A percentile compares a stretch with the other conserved stretches of the same genome.
Conservation (phyloP, 37 sponge, comb jelly and placozoan genomes). For the Haliclona indistincta region DNA sequence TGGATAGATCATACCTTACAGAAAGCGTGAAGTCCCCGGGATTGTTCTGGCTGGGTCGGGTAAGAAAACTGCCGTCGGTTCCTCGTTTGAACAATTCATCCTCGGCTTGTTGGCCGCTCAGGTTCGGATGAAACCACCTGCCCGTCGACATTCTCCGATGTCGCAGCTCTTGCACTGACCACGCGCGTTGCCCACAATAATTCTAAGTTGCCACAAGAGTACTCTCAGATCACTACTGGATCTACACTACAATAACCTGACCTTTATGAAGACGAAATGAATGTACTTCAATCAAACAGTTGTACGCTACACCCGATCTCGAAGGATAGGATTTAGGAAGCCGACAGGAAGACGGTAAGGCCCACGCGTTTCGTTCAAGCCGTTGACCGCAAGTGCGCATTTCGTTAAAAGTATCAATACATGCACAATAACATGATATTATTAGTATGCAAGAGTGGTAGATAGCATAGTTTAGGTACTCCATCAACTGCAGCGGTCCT, state of each 20-base stretch:
- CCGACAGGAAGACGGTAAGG: too few species aligned
- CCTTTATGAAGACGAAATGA: too few species aligned
- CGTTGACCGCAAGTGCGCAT: too few species aligned
- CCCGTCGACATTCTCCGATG: background rate
- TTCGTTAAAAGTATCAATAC: too few species aligned
- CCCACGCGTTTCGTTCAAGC: too few species aligned
- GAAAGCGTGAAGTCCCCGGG: constrained; percentile 79
- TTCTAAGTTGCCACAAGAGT: too few species aligned
- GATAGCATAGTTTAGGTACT: background rate
- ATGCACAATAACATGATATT: background rate
- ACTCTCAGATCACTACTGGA: too few species aligned
- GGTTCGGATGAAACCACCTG: constrained; percentile 70
- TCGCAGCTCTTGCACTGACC: too few species aligned
- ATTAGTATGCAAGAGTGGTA: background rate
- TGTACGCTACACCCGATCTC: background rate
- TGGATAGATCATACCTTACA: constrained; percentile 18
- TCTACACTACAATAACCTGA: too few species aligned
- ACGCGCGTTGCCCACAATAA: too few species aligned
- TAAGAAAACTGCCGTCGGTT: constrained; percentile 52
- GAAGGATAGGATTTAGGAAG: background rate
- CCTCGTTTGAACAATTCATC: constrained; percentile 37
- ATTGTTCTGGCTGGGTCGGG: constrained; percentile 53
- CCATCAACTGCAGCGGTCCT: background rate
- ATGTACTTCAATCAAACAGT: background rate
- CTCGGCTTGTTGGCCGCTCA: constrained; percentile 61